A percentile compares a stretch with the other conserved stretches of the same genome.
Evolutionary conservation across 2,888 invertebrate species (phyloP).

Genomic region (Drosophila mercatorum): DNA sequence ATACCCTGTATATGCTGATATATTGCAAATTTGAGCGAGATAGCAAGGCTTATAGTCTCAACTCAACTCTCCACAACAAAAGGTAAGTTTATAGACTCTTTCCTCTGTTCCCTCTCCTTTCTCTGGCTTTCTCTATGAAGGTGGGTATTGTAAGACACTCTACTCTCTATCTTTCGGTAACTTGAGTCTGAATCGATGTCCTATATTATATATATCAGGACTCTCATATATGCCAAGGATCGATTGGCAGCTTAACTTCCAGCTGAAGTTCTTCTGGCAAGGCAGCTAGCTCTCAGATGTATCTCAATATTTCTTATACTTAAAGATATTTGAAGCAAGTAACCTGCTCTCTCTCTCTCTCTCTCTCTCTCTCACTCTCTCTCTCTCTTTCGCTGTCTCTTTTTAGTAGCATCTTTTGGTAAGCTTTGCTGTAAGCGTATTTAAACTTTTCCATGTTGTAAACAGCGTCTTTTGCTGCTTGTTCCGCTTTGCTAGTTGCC

Average conservation of each 20-base stretch:
- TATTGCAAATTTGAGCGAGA: neutral
- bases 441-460: neutral
- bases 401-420: neutral
- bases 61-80: neutral
- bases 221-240: too few species aligned
- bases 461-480: neutral
- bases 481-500: constrained; percentile 71
- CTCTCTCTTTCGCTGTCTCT: too few species aligned
- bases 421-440: constrained; percentile 4
- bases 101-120: neutral
- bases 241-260: too few species aligned
- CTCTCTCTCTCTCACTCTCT: neutral
- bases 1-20: neutral
- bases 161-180: too few species aligned
- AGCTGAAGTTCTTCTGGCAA: neutral
- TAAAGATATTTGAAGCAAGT: neutral
- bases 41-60: neutral
- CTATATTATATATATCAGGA: too few species aligned
- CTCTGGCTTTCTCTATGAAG: too few species aligned
- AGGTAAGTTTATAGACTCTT: neutral
- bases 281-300: neutral
- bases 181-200: too few species aligned
- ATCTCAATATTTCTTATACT: neutral
- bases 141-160: too few species aligned
- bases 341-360: too few species aligned